Base-by-base conservation (phyloP, 1,140 invertebrate species). In the Adoxophyes honmai region DNA sequence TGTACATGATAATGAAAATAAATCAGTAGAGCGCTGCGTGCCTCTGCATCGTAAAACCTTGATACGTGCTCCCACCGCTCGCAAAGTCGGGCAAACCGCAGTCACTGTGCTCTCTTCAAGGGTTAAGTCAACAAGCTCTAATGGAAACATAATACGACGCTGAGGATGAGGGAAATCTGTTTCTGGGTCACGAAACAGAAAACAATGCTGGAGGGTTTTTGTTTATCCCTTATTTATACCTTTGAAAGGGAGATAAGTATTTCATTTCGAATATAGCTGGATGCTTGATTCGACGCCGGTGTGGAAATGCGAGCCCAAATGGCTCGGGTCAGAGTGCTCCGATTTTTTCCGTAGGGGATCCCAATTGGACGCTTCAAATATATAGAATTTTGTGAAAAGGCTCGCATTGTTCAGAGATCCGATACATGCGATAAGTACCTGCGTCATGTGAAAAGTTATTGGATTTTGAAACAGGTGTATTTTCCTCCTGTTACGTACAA, bases 101-200 rank as follows among this genome's bases (percentile, higher is more conserved):
- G 52, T 71, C 65, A 71, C 52, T 58, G 59, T 67, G 69, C 62
- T 66, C 64, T 69, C 34, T 62, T 69, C 56, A 66, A 78, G 70
- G 72, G 78, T 76, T 80, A 73, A 77, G 70, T 78, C 77, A 77
- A 80, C 78, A 79, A 71, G 64, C 67, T 72, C 66, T 80, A 80
- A 86, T 84, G 70, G 81, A 81, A 81, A 78, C 76, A 80, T 77
- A 78, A 86, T 82, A 80, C 61, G 64, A 67, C 55, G 59, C 52
- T 53, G 59, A 69, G 70, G 60, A 73, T 64, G 59, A 74, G 66
- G 64, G 59, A 75, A 68, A 73, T 72, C 64, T 70, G 71, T 75
- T 73, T 70, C 60, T 65, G 61, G 64, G 63, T 67, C 64, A 73
- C 69, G 52, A 78, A 76, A 75, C 61, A 69, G 63, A 72, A 68